phyloP scores from a whole-genome alignment of 2,113 vertebrate genomes.

The Caracal caracal region DNA sequence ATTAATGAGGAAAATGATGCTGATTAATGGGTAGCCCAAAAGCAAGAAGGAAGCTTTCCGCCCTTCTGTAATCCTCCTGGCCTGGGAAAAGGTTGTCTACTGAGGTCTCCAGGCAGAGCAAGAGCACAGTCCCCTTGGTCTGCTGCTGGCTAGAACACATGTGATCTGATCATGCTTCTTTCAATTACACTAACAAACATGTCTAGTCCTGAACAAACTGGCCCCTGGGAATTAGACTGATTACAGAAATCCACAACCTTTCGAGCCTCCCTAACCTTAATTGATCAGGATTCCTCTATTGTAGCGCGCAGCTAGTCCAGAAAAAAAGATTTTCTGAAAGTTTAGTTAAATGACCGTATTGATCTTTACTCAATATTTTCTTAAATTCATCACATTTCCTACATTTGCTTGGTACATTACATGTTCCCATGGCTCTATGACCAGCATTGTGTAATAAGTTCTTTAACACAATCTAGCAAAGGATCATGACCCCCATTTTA shows the following conservation, averaged over 20 bases:
- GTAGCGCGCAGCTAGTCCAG: background rate
- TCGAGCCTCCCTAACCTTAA: background rate
- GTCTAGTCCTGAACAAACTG: background rate
- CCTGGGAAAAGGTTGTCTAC: background rate
- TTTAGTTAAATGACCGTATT: slow-evolving; percentile 2
- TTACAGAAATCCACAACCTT: background rate
- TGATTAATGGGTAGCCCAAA: slow-evolving; percentile 56
- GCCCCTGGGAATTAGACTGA: background rate
- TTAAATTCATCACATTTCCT: background rate
- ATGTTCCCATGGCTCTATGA: background rate
- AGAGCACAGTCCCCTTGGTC: background rate
- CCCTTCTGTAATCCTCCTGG: slow-evolving; percentile 7
- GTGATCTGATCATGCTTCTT: background rate
- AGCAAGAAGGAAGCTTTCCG: background rate
- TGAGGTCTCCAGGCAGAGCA: background rate
- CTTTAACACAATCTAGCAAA: background rate
- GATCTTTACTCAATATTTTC: slow-evolving; percentile 18
- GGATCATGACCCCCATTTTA: background rate
- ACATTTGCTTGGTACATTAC: background rate
- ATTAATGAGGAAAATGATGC: slow-evolving; percentile 70
- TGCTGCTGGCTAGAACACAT: background rate
- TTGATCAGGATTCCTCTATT: background rate
- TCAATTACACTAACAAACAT: slow-evolving; percentile 53
- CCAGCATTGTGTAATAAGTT: too few relatives aligned
- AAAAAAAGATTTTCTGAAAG: slow-evolving; percentile 41